These are phyloP conservation scores for Tyto alba DNA, from an alignment of 2,113 vertebrate genomes.

Conservation along the genomic window DNA sequence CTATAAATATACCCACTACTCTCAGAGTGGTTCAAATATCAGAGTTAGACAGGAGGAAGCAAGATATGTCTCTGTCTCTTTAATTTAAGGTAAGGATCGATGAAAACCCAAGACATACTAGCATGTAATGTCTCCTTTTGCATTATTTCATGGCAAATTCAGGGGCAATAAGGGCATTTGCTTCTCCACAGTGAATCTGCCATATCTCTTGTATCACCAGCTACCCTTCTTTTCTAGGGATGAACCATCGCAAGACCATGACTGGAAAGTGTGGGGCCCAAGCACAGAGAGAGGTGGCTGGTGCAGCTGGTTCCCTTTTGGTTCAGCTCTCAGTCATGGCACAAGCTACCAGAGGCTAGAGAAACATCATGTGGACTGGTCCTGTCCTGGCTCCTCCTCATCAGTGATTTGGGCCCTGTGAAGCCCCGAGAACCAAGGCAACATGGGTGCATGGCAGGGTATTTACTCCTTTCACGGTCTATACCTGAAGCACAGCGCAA, in stretches of 20 bases:
- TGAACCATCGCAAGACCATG: neutral
- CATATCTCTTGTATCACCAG: neutral
- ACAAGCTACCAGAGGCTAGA: neutral
- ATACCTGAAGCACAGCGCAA: neutral
- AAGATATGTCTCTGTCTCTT: neutral
- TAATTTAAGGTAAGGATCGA: neutral
- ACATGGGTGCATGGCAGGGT: accelerated
- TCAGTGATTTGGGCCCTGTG: neutral
- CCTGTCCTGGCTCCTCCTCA: neutral
- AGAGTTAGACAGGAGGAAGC: neutral
- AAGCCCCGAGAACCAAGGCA: neutral
- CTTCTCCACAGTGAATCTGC: neutral
- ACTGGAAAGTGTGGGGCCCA: neutral
- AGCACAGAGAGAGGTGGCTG: neutral
- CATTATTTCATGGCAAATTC: neutral
- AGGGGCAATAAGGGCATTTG: neutral
- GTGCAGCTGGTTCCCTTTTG: neutral
- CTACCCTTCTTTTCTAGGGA: neutral
- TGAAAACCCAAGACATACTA: neutral
- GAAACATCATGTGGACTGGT: neutral
- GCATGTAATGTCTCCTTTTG: neutral
- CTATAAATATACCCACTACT: neutral
- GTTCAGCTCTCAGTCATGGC: neutral
- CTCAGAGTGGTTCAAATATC: neutral
- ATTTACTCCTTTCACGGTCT: neutral